Conservation (phyloP, 2,797 vertebrate genomes). For the Pygocentrus nattereri region DNA sequence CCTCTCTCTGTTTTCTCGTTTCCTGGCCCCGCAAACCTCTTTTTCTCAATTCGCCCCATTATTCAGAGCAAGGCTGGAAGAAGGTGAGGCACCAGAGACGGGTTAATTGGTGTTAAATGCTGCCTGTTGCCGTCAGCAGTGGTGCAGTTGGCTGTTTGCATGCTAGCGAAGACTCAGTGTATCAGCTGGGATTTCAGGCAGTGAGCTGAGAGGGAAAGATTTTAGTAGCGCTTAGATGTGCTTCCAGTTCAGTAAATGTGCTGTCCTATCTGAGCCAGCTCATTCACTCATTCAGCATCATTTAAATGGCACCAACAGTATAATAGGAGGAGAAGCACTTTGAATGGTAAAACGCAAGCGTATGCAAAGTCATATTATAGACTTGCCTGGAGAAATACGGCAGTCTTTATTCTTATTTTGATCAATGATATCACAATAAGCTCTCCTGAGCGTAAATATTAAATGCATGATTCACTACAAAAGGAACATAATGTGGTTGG, state of each 20-base stretch:
- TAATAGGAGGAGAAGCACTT: conserved; percentile 15
- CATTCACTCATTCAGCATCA: conserved; percentile 6
- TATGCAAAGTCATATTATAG: conserved; percentile 13
- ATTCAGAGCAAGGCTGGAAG: not conserved
- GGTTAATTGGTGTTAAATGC: conserved; percentile 18
- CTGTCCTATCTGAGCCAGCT: not conserved
- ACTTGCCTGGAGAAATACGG: not conserved
- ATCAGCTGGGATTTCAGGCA: conserved; percentile 30
- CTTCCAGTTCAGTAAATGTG: conserved; percentile 28
- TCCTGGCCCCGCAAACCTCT: not conserved
- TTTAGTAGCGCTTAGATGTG: conserved; percentile 15
- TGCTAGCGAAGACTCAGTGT: conserved; percentile 6
- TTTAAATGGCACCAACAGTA: conserved; percentile 23
- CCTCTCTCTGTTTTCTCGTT: not conserved
- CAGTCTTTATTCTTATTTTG: too few relatives aligned
- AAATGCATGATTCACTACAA: too few relatives aligned
- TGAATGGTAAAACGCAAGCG: conserved; percentile 2
- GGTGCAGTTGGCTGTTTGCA: not conserved
- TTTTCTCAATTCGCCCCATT: not conserved
- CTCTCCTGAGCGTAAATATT: too few relatives aligned
- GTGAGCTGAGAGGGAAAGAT: not conserved
- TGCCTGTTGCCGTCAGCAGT: conserved; percentile 19
- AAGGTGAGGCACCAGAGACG: not conserved
- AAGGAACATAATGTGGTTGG: too few relatives aligned
- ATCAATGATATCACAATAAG: too few relatives aligned